Evolutionary conservation across 2,888 invertebrate species (phyloP), one percentile per base, ranked within the genome.

Genomic region (Drosophila bunnanda): DNA sequence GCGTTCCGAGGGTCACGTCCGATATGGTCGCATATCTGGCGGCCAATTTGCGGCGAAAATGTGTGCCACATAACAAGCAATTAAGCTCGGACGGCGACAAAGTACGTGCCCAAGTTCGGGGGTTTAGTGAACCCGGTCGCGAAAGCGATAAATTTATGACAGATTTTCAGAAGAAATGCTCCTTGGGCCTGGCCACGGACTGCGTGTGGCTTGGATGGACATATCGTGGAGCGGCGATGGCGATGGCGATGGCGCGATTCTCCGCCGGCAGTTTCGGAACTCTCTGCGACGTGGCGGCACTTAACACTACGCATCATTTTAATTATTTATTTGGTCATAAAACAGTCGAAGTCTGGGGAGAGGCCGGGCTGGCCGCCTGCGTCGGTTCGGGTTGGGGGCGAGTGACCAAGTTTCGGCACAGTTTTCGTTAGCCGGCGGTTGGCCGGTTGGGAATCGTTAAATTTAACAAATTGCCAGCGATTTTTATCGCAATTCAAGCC

Each of bases 311-410:
- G 82, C 83, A 82, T 88, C 82, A 86, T 81, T 88, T 88, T 88
- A 88, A 89, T 88, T 88, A 88, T 88, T 88, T 89, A 89, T 88
- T 83, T 86, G 84, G 75, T 28, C 88, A 80, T 88, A 84, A 88
- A 86, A 79, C 77, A 79, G 85, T 79, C 87, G 75, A 83, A 85
- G 75, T 72, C 52, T 69, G 75, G 77, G 77, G 73, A 71, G 80
- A 79, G 46, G 58, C 56, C 32, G 36, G 56, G 76, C 43, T 52
- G 61, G 55, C 15, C 25, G 15, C 15, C 9, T 22, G 15, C 9
- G 44, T n/a, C 17, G 34, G 54, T 25, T 25, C 9, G 64, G 48
- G 44, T 53, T n/a, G 39, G 54, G 69, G 77, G 61, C 70, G 69
- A 59, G 71, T 71, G 75, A 65, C 61, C 71, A 76, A 80, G 82